Evolutionary conservation across 2,113 vertebrate genomes (phyloP), one percentile per base, ranked within the genome.

Genomic region (Gavia stellata): DNA sequence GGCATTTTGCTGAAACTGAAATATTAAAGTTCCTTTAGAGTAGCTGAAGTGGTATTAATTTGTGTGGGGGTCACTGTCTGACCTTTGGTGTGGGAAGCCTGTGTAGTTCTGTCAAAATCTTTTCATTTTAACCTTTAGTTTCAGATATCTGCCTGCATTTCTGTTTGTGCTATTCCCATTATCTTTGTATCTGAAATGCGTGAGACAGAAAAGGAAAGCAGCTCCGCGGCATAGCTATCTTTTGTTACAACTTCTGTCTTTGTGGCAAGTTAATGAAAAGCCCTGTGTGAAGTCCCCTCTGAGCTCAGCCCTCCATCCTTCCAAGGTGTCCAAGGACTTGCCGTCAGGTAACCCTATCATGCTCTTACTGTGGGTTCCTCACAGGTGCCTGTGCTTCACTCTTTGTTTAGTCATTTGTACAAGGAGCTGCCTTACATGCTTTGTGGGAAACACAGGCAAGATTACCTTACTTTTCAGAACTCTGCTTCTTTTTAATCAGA

Each of bases 41-140:
- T 50, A 92, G 49, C 59, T 94, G 84, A 89, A 94, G 53, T 45
- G 74, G 49, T 47, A 70, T 86, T 94, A 65, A 91, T 91, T 75
- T 92, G 73, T 49, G 38, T 90, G 67, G 47, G 88, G 84, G 84
- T 92, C 71, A 59, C 29, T 49, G 44, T 66, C 40, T 81, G 95
- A 73, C 91, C 89, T 94, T 94, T 96, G n/a, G 84, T 83, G 58
- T 59, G 72, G 28, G 63, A 96, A 78, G 44, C 31, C 52, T 89
- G 3, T 4, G 4, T 53, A 17, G 17, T 70, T 88, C 72, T 92
- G 91, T 87, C 44, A 94, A 89, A 91, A 68, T 44, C 53, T 77
- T 81, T 90, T 90, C 83, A n/a, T 94, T 88, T 55, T 80, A 87
- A 92, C 87, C 84, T 88, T 95, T 90, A 45, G 10, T 79, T 88